Evolutionary conservation across 2,888 invertebrate species (phyloP).

Genomic region (Drosophila engyochracea): DNA sequence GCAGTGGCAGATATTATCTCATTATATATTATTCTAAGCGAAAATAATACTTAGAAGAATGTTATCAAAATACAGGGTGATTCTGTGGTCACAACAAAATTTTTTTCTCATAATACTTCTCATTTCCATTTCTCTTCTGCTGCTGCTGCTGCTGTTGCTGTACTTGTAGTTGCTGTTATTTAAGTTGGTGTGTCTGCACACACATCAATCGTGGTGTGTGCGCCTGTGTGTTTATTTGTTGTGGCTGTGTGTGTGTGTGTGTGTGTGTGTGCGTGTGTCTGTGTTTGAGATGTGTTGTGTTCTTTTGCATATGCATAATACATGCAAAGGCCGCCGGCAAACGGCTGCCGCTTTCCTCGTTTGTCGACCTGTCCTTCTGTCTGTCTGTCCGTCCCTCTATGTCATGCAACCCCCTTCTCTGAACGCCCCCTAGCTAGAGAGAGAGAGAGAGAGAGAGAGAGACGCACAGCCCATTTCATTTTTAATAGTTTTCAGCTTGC

Average conservation of each 20-base stretch:
- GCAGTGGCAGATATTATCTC: neutral
- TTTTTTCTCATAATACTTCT: neutral
- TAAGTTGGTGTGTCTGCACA: slow-evolving; percentile 53
- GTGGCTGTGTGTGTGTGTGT: slow-evolving; percentile 24
- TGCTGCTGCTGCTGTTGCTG: slow-evolving; percentile 8
- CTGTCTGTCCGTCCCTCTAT: slow-evolving; percentile 16
- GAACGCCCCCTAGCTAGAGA: neutral
- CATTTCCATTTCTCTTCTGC: slow-evolving; percentile 11
- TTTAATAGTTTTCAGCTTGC: slow-evolving; percentile 75
- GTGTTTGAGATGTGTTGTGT: slow-evolving; percentile 18
- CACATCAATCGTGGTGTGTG: slow-evolving; percentile 42
- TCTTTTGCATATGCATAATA: slow-evolving; percentile 63
- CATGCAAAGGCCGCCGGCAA: slow-evolving; percentile 57
- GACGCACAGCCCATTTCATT: slow-evolving; percentile 63
- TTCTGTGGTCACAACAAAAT: neutral
- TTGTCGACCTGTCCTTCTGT: slow-evolving; percentile 19
- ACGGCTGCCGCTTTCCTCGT: slow-evolving; percentile 37
- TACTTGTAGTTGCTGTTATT: slow-evolving; percentile 38
- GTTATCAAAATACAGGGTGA: neutral
- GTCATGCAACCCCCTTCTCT: slow-evolving; percentile 10
- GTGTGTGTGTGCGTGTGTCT: slow-evolving; percentile 5
- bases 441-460: neutral
- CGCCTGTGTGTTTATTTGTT: slow-evolving; percentile 10
- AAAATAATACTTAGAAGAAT: neutral
- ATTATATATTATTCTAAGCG: too few species aligned